Evolutionary conservation across 2,888 invertebrate genomes (phyloP), one percentile per base, ranked within the genome.

Genomic region (Vesta saturnalis): DNA sequence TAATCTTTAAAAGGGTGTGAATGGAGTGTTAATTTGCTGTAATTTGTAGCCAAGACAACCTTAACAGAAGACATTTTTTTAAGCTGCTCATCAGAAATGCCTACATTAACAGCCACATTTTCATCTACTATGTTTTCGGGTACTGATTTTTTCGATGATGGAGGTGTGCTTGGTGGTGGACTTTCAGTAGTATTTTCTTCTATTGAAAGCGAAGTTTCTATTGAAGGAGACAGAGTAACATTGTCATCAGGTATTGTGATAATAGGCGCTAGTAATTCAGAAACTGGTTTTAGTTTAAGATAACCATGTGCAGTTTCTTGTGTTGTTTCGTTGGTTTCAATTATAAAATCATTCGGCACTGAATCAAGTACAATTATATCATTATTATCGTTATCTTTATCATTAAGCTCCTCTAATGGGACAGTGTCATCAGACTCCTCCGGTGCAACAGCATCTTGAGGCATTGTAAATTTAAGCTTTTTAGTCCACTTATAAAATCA

Each of bases 331-430:
- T n/a, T n/a, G n/a, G n/a, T n/a, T 16, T 19, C 19, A 12, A 19
- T 8, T 15, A 2, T n/a, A 5, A 8, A 52, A 19, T 18, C 19
- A 2, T 21, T 52, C 1, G 21, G 4, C 10, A 6, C 86, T 76
- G 87, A 86, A 72, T 87, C 86, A 54, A 87, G 85, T 72, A 84
- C 85, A 75, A 87, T 87, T 0, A 86, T 86, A 73, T 86, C 86
- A 60, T 86, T 86, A 61, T 83, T 81, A 30, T 80, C 77, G 14
- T 15, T 18, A 19, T 43, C n/a, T 46, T 59, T 46, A 6, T n/a
- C 35, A 14, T 52, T 18, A 23, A n/a, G n/a, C n/a, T n/a, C n/a
- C n/a, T n/a, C n/a, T n/a, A n/a, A n/a, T n/a, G n/a, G n/a, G n/a
- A n/a, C n/a, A n/a, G n/a, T n/a, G n/a, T n/a, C n/a, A n/a, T n/a